Base-by-base conservation (phyloP, 1,140 invertebrate species). In the Neodiprion virginianus region DNA sequence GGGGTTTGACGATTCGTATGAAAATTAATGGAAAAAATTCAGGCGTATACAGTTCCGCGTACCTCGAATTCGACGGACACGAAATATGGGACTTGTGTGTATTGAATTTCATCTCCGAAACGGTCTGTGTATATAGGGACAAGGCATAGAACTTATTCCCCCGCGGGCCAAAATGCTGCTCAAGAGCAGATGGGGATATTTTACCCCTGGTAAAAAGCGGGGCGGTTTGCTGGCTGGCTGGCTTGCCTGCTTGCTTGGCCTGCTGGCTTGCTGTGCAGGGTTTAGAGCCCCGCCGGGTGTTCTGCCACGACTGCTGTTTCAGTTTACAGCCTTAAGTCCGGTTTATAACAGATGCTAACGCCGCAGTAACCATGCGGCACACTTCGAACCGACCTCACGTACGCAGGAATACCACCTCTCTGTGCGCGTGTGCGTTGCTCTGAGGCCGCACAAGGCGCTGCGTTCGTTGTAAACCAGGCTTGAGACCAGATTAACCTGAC, bases 21-120 rank as follows among this genome's bases (percentile, higher is more conserved):
- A 40, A 40, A 40, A 40, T 5, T 3, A 40, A 40, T 40, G 28
- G 5, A 40, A 40, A 40, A 40, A 40, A 40, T 40, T 40, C 28
- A 21, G 17, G 17, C 17, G 17, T 21, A 5, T 40, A 40, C 28
- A 40, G 28, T 68, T 78, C 76, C 75, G 69, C 23, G 49, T 68
- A 68, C 81, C 82, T 81, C 82, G 81, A 83, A 79, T 72, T 81
- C 69, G 49, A 65, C 40, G 49, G 21, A 40, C 21, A 50, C 40
- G 50, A n/a, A 21, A 21, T 21, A 21, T 21, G 17, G 17, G 17
- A 21, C 17, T 21, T 21, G 17, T 21, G 17, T 21, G 17, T 21
- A 21, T 40, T 40, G 28, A 40, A 40, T 40, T 40, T 40, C 28
- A 40, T 40, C 28, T 40, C 28, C 28, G 28, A 61, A 61, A 61